Evolutionary conservation across 2,797 vertebrate genomes (phyloP).

Genomic region (Scolopax bukidnonensis): DNA sequence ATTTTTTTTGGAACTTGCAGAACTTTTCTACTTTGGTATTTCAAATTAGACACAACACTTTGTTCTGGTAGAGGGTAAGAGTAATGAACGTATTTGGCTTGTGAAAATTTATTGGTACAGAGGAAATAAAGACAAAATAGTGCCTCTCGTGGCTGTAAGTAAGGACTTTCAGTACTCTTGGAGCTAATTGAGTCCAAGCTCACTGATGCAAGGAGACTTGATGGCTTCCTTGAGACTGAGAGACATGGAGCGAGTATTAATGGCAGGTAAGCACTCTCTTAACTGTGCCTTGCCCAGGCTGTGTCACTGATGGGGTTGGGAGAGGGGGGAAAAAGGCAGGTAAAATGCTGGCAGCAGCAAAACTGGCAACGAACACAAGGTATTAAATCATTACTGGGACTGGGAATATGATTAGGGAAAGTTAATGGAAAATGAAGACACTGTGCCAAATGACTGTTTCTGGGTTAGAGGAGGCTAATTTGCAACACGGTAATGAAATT

Average conservation of each 20-base stretch:
- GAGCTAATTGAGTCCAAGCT: not conserved
- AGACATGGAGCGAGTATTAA: fast-evolving
- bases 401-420: slow-evolving; percentile 68
- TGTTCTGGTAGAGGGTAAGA: not conserved
- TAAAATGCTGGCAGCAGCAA: slow-evolving; percentile 34
- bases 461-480: slow-evolving; percentile 71
- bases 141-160: not conserved
- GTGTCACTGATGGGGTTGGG: not conserved
- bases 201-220: not conserved
- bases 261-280: not conserved
- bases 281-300: not conserved
- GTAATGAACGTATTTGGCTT: not conserved
- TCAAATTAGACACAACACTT: not conserved
- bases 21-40: not conserved
- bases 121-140: not conserved
- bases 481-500: slow-evolving; percentile 49
- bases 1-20: not conserved
- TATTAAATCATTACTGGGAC: slow-evolving; percentile 64
- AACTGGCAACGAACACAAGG: slow-evolving; percentile 34
- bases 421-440: slow-evolving; percentile 61
- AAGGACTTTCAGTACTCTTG: not conserved
- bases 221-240: not conserved
- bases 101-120: not conserved
- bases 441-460: slow-evolving; percentile 63
- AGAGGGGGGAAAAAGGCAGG: not conserved